A percentile compares a stretch with the other conserved stretches of the same genome.
phyloP scores from a whole-genome alignment of 2,888 invertebrate species.

The Caenorhabditis sp. region DNA sequence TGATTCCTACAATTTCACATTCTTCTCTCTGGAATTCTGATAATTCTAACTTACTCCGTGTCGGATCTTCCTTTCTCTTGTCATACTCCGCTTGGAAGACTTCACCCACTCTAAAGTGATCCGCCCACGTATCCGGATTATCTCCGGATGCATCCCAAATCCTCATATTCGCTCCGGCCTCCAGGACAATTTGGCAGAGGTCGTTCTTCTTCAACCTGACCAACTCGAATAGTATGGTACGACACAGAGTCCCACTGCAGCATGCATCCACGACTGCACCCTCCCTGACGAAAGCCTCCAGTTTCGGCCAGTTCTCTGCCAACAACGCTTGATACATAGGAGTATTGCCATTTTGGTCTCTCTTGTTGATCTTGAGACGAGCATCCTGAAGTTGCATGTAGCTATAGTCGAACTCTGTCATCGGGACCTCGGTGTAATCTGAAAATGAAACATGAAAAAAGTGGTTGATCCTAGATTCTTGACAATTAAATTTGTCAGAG shows the following conservation, averaged over 20 bases:
- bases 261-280: not conserved
- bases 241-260: not conserved
- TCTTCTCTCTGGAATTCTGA: not conserved
- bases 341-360: not conserved
- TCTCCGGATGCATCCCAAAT: not conserved
- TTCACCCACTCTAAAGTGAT: not conserved
- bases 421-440: not conserved
- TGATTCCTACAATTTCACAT: not conserved
- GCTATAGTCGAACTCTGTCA: not conserved
- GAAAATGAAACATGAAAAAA: not conserved
- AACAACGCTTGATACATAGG: not conserved
- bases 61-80: not conserved
- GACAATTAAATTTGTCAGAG: no score
- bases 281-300: not conserved
- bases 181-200: not conserved
- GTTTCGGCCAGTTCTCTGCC: not conserved
- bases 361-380: conserved; percentile 10
- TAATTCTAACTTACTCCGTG: not conserved
- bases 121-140: not conserved
- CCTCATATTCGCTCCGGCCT: not conserved
- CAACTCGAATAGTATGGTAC: not conserved
- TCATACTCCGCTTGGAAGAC: not conserved
- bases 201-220: not conserved
- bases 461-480: not conserved
- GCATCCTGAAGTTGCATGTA: conserved; percentile 17